These are phyloP conservation scores for Fragum whitleyi DNA, from an alignment of 2,888 invertebrate species.

Conservation along the genomic window DNA sequence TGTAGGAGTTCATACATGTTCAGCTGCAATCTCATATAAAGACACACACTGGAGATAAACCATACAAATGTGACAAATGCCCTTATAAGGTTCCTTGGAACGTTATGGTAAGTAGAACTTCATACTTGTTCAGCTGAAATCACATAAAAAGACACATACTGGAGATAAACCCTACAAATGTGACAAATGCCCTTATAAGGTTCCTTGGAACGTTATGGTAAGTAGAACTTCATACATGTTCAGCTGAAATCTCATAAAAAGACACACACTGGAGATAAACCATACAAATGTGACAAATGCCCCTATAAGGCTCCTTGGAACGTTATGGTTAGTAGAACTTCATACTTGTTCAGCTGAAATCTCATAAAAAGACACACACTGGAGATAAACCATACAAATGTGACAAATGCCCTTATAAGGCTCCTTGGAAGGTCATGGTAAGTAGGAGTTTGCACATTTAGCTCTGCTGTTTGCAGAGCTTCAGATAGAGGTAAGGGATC, in stretches of 20 bases:
- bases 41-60: not conserved
- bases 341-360: no score
- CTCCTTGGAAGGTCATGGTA: no score
- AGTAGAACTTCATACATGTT: no score
- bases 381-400: no score
- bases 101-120: not conserved
- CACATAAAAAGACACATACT: not conserved
- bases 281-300: not conserved
- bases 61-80: not conserved
- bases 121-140: not conserved
- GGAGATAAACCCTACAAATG: conserved; percentile 1
- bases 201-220: not conserved
- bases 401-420: no score
- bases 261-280: not conserved
- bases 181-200: not conserved
- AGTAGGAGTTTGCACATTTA: no score
- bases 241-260: not conserved
- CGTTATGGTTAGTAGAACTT: not conserved
- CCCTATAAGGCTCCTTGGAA: not conserved
- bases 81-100: not conserved
- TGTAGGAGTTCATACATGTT: no score
- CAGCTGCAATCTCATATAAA: not conserved
- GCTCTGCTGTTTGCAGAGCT: no score
- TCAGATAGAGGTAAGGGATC: no score
- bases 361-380: no score